Conservation (phyloP, 2,113 vertebrate genomes). For the human (Homo sapiens) region GRCh38 chr18:8033501-8034000, state of each 20-base stretch:
- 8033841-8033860: not conserved
- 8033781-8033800: not conserved
- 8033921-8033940: not conserved
- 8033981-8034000: not conserved
- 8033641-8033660: not conserved
- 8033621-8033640: not conserved
- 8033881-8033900: not conserved
- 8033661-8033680: not conserved
- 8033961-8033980: not conserved
- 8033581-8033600: not conserved
- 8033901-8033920: not conserved
- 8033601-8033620: not conserved
- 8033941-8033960: rapidly evolving
- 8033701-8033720: not conserved
- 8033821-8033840: not conserved
- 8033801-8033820: not conserved
- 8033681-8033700: not conserved
- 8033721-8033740: not conserved
- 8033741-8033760: not conserved
- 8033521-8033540: not conserved
- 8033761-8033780: not conserved
- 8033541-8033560: not conserved
- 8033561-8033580: not conserved
- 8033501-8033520: not conserved
- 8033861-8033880: not conserved